A percentile compares a stretch with the other conserved stretches of the same genome.
phyloP scores from a whole-genome alignment of 92 coral and sea anemone species.

The Anthopleura xanthogrammica region DNA sequence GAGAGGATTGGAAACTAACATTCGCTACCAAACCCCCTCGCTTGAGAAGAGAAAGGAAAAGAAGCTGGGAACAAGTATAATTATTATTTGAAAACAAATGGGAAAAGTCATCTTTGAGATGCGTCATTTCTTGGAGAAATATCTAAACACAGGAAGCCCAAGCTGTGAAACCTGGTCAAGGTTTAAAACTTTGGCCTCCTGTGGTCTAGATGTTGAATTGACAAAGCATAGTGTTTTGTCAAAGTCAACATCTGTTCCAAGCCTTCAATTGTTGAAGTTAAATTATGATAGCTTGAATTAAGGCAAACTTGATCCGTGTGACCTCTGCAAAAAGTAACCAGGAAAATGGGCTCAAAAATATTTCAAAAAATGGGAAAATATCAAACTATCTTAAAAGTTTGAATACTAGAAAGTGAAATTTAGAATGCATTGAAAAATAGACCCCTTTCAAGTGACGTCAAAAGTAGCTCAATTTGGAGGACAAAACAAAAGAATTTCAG shows the following conservation, averaged over 20 bases:
- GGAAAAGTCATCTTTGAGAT: slow-evolving; percentile 29
- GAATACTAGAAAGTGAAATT: too few relatives aligned
- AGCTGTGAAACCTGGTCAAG: not conserved
- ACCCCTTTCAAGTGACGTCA: too few relatives aligned
- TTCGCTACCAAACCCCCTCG: not conserved
- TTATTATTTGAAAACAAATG: slow-evolving; percentile 23
- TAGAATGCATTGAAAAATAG: too few relatives aligned
- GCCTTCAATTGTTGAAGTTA: slow-evolving; percentile 44
- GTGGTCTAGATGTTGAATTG: slow-evolving; percentile 7
- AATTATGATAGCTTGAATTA: slow-evolving; percentile 16
- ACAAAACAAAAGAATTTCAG: too few relatives aligned
- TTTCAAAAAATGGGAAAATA: too few relatives aligned
- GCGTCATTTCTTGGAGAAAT: slow-evolving; percentile 12
- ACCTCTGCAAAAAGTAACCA: too few relatives aligned
- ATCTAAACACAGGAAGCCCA: slow-evolving; percentile 3
- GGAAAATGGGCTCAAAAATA: too few relatives aligned
- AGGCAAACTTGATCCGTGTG: not conserved
- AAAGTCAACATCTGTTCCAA: slow-evolving; percentile 28
- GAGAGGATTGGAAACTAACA: not conserved
- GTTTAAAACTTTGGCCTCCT: not conserved
- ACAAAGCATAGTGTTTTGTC: not conserved
- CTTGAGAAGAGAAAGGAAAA: not conserved
- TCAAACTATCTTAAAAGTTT: too few relatives aligned
- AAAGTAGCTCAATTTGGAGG: too few relatives aligned
- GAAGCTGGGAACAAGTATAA: not conserved